Base-by-base conservation (phyloP, 2,888 invertebrate genomes). In the Pyralis farinalis region DNA sequence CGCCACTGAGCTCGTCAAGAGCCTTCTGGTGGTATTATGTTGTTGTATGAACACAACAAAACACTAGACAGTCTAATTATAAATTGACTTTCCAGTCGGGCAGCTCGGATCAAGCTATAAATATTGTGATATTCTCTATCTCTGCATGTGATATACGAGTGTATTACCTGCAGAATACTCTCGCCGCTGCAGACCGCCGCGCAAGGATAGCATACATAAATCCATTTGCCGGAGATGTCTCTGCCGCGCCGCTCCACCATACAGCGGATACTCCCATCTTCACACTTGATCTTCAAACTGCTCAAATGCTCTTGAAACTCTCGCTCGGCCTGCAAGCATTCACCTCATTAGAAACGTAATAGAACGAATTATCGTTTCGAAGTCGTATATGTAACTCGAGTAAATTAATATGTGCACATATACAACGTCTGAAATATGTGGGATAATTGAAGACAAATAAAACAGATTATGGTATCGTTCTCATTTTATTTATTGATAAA, bases 141-240 rank as follows among this genome's bases (percentile, higher is more conserved):
- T n/a, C n/a, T n/a, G n/a, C n/a, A n/a, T n/a, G n/a, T n/a, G n/a
- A n/a, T n/a, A n/a, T n/a, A n/a, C 8, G 22, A 16, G 3, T 25
- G n/a, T 25, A 2, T 25, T 25, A 87, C 90, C 83, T 89, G 89
- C 49, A 90, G 47, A 29, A 82, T 73, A 33, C 55, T 61, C 60
- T 88, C 87, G 12, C 88, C 87, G 48, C 77, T 80, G 65, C 89
- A 89, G 16, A 81, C 69, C 1, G 90, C 90, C 1, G 85, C 87
- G 55, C 91, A 91, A 3, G 91, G 87, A 55, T 78, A 90, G 67
- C 91, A 91, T 47, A 87, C 57, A 54, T 90, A 90, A 34, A 81
- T 76, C 81, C 86, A 90, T 43, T 82, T 77, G 45, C 87, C 80
- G 7, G 81, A 71, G 5, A 77, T 59, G 50, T 90, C 87, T 3